Percentiles rank a stretch among this genome's conserved stretches.
Evolutionary conservation across 2,888 invertebrate species (phyloP).

Genomic region (Emmelina monodactyla): DNA sequence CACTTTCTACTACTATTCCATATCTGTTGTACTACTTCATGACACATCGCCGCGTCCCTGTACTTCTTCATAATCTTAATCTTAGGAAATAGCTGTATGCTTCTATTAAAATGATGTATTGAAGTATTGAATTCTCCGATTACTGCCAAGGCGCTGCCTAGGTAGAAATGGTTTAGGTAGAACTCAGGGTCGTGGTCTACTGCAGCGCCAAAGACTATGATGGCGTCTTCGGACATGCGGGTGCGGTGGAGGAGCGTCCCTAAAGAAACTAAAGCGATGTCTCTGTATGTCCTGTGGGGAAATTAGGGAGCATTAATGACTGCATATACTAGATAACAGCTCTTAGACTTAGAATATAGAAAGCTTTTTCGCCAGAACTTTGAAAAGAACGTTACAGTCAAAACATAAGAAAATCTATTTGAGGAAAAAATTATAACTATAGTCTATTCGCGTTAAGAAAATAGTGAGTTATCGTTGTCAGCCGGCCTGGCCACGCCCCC

Average conservation of each 20-base stretch:
- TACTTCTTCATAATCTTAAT: conserved; percentile 69
- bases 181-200: conserved; percentile 73
- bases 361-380: no score
- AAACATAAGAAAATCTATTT: no score
- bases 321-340: no score
- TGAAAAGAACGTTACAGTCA: no score
- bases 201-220: conserved; percentile 74
- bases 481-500: no score
- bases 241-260: conserved; percentile 77
- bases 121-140: conserved; percentile 76
- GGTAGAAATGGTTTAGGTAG: conserved; percentile 69
- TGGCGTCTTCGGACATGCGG: conserved; percentile 73
- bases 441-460: no score
- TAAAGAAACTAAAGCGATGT: conserved; percentile 76
- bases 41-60: conserved; percentile 73
- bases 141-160: conserved; percentile 78
- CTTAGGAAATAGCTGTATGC: conserved; percentile 69
- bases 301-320: no score
- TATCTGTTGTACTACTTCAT: conserved; percentile 68
- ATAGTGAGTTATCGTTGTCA: no score
- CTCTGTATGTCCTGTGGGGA: conserved; percentile 73
- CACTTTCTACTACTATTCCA: conserved; percentile 72
- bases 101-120: conserved; percentile 64
- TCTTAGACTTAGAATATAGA: no score
- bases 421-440: no score